Evolutionary conservation across 1,140 invertebrate species (phyloP).

Genomic region (Anadara kagoshimensis): DNA sequence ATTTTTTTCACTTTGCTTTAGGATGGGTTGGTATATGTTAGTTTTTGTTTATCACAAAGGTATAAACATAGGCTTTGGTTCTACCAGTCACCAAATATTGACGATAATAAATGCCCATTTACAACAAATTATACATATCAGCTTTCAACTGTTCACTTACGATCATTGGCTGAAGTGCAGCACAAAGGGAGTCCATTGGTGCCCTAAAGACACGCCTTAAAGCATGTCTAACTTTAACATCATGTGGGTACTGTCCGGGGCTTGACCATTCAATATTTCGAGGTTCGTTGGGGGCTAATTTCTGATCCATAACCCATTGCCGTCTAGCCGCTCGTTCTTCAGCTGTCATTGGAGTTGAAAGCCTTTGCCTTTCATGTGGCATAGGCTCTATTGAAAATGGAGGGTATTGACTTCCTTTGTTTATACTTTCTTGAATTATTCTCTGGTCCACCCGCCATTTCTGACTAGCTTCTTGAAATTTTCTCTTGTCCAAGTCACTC

Average conservation of each 20-base stretch:
- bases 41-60: too few species aligned
- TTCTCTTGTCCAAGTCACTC: too few species aligned
- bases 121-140: too few species aligned
- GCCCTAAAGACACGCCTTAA: not conserved
- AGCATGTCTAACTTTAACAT: not conserved
- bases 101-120: too few species aligned
- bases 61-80: too few species aligned
- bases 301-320: constrained; percentile 71
- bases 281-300: constrained; percentile 68
- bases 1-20: too few species aligned
- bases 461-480: too few species aligned
- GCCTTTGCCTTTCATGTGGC: constrained; percentile 61
- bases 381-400: constrained; percentile 69
- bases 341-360: constrained; percentile 62
- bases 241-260: not conserved
- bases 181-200: too few species aligned
- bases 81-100: too few species aligned
- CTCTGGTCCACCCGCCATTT: not conserved
- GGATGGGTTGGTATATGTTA: too few species aligned
- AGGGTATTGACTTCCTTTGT: constrained; percentile 57
- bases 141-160: not conserved
- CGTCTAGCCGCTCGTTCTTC: constrained; percentile 65
- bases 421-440: not conserved
- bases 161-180: too few species aligned
- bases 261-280: not conserved